These are phyloP conservation scores for Drosophila watanabei DNA, from an alignment of 1,140 invertebrate genomes.

Conservation along the genomic window DNA sequence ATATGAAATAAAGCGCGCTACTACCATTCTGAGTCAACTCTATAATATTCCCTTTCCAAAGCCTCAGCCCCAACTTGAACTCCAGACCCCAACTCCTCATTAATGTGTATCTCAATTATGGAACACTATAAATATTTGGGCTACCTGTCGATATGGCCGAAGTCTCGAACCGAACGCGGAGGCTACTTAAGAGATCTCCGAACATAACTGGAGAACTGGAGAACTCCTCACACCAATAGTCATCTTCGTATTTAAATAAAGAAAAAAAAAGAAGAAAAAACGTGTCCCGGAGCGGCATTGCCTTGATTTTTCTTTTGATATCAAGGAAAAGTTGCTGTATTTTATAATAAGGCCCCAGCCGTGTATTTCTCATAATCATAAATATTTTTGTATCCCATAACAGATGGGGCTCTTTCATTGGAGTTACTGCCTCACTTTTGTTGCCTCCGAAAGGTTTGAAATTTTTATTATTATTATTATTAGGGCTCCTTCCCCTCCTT, in stretches of 20 bases:
- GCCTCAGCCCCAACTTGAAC: neutral
- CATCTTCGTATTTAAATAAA: constrained; percentile 66
- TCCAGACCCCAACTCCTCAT: constrained; percentile 53
- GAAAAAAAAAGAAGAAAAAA: constrained; percentile 13
- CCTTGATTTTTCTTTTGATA: constrained; percentile 77
- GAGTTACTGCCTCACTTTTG: constrained; percentile 33
- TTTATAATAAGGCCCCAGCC: constrained; percentile 77
- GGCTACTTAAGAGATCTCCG: constrained; percentile 67
- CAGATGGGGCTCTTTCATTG: constrained; percentile 33
- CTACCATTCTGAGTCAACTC: constrained; percentile 66
- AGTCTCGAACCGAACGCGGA: constrained; percentile 24
- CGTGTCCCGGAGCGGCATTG: constrained; percentile 58
- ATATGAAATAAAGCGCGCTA: constrained; percentile 79
- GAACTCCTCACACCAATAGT: constrained; percentile 25
- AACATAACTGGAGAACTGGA: constrained; percentile 27
- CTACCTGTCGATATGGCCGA: constrained; percentile 78
- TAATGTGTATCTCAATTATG: constrained; percentile 84
- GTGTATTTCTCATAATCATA: constrained; percentile 82
- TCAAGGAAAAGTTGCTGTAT: constrained; percentile 79
- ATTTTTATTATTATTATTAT: constrained; percentile 62
- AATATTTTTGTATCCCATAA: constrained; percentile 73
- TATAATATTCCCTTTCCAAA: constrained; percentile 16
- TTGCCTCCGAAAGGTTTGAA: constrained; percentile 48
- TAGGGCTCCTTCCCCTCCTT: constrained; percentile 1
- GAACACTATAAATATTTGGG: constrained; percentile 84